phyloP scores from a whole-genome alignment of 1,140 invertebrate genomes.

The Drosophila eugracilis region DNA sequence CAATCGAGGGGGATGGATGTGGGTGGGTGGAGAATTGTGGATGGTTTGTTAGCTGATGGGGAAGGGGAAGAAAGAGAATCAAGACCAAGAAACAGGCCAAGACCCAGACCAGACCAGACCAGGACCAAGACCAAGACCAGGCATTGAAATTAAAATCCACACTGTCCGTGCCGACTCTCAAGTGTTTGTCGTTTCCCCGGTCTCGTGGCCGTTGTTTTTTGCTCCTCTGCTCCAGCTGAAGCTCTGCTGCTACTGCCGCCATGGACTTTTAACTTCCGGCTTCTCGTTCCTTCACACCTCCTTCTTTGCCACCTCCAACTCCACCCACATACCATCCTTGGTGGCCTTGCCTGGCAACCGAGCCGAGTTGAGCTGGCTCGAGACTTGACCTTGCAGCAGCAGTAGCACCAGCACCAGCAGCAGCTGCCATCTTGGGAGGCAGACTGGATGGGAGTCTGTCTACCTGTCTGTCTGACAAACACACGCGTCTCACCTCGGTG shows the following conservation, averaged over 20 bases:
- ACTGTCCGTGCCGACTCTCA: slow-evolving; percentile 46
- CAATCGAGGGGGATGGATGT: slow-evolving; percentile 1
- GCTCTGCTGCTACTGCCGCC: slow-evolving; percentile 6
- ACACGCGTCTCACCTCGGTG: slow-evolving; percentile 34
- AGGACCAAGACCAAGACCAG: background rate
- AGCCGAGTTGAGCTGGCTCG: slow-evolving; percentile 18
- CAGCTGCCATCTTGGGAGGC: slow-evolving; percentile 47
- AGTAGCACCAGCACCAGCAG: slow-evolving; percentile 35
- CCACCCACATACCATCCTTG: background rate
- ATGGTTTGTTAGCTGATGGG: background rate
- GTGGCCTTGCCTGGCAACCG: slow-evolving; percentile 53
- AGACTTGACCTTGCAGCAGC: slow-evolving; percentile 66
- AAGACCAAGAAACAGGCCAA: background rate
- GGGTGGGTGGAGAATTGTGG: background rate
- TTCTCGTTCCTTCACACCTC: slow-evolving; percentile 18
- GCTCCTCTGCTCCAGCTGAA: no score
- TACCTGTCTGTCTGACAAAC: slow-evolving; percentile 42
- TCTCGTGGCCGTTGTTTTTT: slow-evolving; percentile 25
- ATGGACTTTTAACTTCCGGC: slow-evolving; percentile 78
- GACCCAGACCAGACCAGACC: background rate
- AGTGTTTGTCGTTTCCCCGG: slow-evolving; percentile 58
- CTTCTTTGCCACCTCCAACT: background rate
- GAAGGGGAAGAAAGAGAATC: background rate
- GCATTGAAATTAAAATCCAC: slow-evolving; percentile 60
- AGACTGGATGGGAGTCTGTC: slow-evolving; percentile 26